These are phyloP conservation scores for Drosophila setosimentum DNA, from an alignment of 2,888 invertebrate genomes.

Conservation along the genomic window DNA sequence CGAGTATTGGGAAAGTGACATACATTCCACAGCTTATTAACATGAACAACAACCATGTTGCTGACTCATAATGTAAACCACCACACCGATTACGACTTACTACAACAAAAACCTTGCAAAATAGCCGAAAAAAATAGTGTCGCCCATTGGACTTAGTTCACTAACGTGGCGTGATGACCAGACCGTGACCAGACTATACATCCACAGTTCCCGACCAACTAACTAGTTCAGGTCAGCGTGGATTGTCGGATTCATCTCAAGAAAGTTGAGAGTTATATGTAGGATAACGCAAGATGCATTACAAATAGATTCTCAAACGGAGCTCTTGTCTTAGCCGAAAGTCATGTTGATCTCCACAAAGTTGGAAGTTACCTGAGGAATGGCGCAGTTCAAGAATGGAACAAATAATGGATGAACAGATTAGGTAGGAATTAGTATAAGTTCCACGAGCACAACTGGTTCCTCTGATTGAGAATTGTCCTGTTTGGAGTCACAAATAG, in stretches of 20 bases:
- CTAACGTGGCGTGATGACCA: slow-evolving; percentile 50
- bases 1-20: slow-evolving; percentile 71
- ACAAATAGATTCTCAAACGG: neutral
- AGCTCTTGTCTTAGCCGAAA: too few species aligned
- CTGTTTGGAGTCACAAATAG: neutral
- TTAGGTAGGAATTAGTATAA: too few species aligned
- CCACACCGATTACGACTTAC: slow-evolving; percentile 21
- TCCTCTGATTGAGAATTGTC: too few species aligned
- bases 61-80: slow-evolving; percentile 24
- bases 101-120: slow-evolving; percentile 36
- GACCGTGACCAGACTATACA: slow-evolving; percentile 47
- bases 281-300: neutral
- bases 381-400: too few species aligned
- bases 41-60: slow-evolving; percentile 67
- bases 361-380: too few species aligned
- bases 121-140: slow-evolving; percentile 34
- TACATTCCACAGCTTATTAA: slow-evolving; percentile 82
- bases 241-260: neutral
- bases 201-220: slow-evolving; percentile 6
- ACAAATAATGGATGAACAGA: too few species aligned
- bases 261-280: neutral
- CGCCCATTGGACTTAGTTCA: slow-evolving; percentile 47
- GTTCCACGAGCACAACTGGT: too few species aligned
- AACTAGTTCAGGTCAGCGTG: neutral
- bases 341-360: neutral